Base-by-base conservation (phyloP, 2,113 vertebrate species). In the Nasalis larvatus region DNA sequence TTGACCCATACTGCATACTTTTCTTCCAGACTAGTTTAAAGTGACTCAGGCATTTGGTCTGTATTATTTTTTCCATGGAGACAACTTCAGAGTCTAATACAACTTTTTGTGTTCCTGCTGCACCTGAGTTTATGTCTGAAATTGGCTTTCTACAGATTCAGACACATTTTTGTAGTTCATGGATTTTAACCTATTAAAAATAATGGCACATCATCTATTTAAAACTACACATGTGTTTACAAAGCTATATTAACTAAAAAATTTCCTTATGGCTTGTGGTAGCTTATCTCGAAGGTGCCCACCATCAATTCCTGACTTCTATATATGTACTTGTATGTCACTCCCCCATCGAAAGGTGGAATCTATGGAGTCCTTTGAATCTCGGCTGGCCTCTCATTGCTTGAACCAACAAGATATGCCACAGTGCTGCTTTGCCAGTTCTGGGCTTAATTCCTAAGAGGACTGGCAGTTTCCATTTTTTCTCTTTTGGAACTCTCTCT, bases 1-100 rank as follows among this genome's bases (percentile, higher is more conserved):
- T 8, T 69, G 58, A 88, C 90, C 87, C 91, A 93, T 27, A 56
- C 47, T 93, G 94, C 54, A 49, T 94, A 85, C 80, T 95, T 94
- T 77, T 66, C 92, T 74, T 78, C 30, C 10, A 89, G 10, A 30
- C 56, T 93, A 90, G 17, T 1, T 98, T 92, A 20, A 73, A 89
- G 81, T 76, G 87, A 97, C 42, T 83, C 27, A 42, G 32, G 40
- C 58, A 96, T 54, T 58, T 95, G 37, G 47, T 94, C 74, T 87
- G 56, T 49, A 45, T 32, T 58, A 40, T 71, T 73, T 87, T 83
- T 83, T 9, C 81, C 76, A 6, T 60, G 52, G 86, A 91, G 54
- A 93, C 37, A 45, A 77, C 89, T 76, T 2, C 78, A 97, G 76
- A 92, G 25, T 83, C 47, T 37, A 91, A 54, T 45, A 73, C 13